These are phyloP conservation scores for Nasua narica DNA, from an alignment of 2,797 vertebrate genomes.

Conservation along the genomic window DNA sequence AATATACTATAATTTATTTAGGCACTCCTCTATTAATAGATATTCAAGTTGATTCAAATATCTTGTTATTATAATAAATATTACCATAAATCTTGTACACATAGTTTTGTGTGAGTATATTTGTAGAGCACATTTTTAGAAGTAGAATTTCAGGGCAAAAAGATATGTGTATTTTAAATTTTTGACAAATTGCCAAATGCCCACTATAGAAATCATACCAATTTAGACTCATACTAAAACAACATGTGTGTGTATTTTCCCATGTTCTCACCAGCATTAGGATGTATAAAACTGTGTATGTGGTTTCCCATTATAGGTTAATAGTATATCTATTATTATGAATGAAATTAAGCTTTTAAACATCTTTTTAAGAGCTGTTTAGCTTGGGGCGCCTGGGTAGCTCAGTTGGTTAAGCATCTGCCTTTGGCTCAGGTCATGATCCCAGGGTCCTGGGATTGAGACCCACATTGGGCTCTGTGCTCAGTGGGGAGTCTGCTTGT, in stretches of 20 bases:
- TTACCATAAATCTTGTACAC: background rate
- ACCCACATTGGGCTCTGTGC: too few relatives aligned
- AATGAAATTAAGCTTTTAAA: conserved; percentile 30
- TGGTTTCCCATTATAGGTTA: background rate
- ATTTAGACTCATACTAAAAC: background rate
- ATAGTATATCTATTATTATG: conserved; percentile 34
- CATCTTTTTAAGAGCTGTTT: conserved; percentile 9
- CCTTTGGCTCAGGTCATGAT: background rate
- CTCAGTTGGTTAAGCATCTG: background rate
- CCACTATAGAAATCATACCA: background rate
- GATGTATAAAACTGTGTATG: background rate
- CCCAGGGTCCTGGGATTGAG: too few relatives aligned
- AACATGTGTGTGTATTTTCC: background rate
- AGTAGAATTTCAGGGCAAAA: background rate
- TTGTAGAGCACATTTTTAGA: conserved; percentile 27
- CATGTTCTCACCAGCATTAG: background rate
- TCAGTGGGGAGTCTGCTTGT: background rate
- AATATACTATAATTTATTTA: background rate
- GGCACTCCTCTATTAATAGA: background rate
- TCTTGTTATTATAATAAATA: background rate
- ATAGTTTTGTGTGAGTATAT: background rate
- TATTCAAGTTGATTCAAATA: background rate
- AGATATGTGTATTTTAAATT: conserved; percentile 7
- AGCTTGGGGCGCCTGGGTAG: background rate
- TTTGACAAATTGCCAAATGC: background rate